A percentile compares a stretch with the other conserved stretches of the same genome.
phyloP scores from a whole-genome alignment of 2,113 vertebrate genomes.

The Callopanchax toddi region DNA sequence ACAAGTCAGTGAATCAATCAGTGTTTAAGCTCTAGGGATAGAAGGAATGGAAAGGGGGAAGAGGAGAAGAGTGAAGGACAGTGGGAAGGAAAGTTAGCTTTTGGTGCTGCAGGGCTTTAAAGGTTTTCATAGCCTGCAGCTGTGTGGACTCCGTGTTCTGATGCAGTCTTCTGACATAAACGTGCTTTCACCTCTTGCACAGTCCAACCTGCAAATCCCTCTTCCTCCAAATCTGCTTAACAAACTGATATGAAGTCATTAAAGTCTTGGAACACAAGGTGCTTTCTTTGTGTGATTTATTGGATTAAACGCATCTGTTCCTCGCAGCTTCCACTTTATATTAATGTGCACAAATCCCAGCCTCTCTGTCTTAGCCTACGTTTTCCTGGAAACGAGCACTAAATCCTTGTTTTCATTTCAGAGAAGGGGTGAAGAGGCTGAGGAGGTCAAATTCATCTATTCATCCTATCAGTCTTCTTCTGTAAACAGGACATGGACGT shows the following conservation, averaged over 20 bases:
- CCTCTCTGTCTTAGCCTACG: slow-evolving; percentile 12
- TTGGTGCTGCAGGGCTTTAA: slow-evolving; percentile 9
- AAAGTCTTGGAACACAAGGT: background rate
- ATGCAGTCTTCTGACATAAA: slow-evolving; percentile 6
- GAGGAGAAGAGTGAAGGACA: slow-evolving; percentile 30
- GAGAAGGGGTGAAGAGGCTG: slow-evolving; percentile 18
- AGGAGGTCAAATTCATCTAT: slow-evolving; percentile 35
- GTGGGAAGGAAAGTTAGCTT: slow-evolving; percentile 37
- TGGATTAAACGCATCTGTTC: slow-evolving; percentile 2
- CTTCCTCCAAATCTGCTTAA: background rate
- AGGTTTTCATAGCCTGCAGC: slow-evolving; percentile 53
- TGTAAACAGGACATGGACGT: slow-evolving; percentile 10
- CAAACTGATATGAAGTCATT: background rate
- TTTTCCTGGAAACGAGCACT: slow-evolving; percentile 40
- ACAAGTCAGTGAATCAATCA: slow-evolving; percentile 65
- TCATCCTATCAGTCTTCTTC: background rate
- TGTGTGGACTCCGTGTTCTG: slow-evolving; percentile 71
- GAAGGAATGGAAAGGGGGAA: slow-evolving; percentile 48
- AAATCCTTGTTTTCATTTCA: slow-evolving; percentile 43
- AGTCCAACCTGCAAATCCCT: background rate
- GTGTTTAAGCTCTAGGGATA: slow-evolving; percentile 51
- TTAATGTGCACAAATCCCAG: slow-evolving; percentile 7
- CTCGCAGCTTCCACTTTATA: background rate
- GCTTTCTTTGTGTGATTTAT: background rate
- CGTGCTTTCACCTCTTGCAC: background rate